Percentiles rank a stretch among this genome's conserved stretches.
phyloP scores from a whole-genome alignment of 2,888 invertebrate genomes.

The Gymnoscelis rufifasciata region DNA sequence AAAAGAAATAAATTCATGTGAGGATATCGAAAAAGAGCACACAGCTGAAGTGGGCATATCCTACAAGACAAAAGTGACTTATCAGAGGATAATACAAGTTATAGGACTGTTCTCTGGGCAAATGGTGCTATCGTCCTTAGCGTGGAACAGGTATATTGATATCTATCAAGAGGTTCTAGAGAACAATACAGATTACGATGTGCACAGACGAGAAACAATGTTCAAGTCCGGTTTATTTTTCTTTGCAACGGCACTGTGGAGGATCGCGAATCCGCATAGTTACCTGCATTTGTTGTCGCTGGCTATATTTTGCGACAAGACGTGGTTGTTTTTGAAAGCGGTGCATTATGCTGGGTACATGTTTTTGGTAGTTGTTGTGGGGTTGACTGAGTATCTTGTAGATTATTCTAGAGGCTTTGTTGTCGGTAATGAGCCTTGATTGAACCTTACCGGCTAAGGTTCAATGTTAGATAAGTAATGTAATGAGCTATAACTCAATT shows the following conservation, averaged over 20 bases:
- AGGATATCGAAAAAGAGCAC: slow-evolving; percentile 68
- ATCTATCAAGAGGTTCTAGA: slow-evolving; percentile 88
- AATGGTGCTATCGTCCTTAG: slow-evolving; percentile 85
- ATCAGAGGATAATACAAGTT: slow-evolving; percentile 82
- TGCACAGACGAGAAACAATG: slow-evolving; percentile 74
- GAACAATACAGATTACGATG: slow-evolving; percentile 72
- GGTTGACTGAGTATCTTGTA: slow-evolving; percentile 84
- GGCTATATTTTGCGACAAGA: slow-evolving; percentile 88
- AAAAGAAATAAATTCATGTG: slow-evolving; percentile 62
- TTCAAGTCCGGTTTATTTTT: slow-evolving; percentile 87
- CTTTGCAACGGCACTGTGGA: slow-evolving; percentile 85
- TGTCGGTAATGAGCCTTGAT: slow-evolving; percentile 40
- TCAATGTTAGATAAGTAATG: too few species aligned
- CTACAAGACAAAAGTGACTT: slow-evolving; percentile 83
- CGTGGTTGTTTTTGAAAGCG: slow-evolving; percentile 86
- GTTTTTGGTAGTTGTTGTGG: slow-evolving; percentile 82
- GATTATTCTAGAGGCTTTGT: slow-evolving; percentile 49
- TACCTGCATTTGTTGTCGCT: slow-evolving; percentile 85
- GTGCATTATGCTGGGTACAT: slow-evolving; percentile 86
- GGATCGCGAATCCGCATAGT: slow-evolving; percentile 88
- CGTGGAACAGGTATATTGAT: slow-evolving; percentile 92
- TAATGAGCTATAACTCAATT: too few species aligned
- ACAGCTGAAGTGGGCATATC: slow-evolving; percentile 75
- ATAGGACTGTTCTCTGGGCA: slow-evolving; percentile 84
- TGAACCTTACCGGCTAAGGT: too few species aligned